Evolutionary conservation across 2,888 invertebrate genomes (phyloP).

Genomic region (Gari tellinella): DNA sequence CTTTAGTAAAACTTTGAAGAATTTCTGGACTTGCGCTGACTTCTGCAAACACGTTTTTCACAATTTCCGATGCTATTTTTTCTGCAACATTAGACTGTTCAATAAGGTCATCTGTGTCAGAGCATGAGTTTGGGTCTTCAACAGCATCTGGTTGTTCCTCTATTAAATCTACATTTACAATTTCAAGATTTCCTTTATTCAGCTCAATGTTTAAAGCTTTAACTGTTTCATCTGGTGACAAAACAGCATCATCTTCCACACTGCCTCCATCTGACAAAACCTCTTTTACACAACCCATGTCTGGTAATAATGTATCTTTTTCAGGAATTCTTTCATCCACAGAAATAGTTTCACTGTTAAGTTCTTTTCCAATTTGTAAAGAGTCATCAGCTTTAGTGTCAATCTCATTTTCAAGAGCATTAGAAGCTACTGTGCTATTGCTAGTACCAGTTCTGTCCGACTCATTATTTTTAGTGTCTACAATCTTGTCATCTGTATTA

Average conservation of each 20-base stretch:
- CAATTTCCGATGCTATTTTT: constrained; percentile 36
- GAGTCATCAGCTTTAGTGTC: not conserved
- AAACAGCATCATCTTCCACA: not conserved
- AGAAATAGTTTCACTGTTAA: not conserved
- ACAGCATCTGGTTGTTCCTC: constrained; percentile 4
- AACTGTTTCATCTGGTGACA: constrained; percentile 31
- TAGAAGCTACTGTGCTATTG: too few relatives aligned
- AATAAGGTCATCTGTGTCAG: not conserved
- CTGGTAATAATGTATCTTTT: not conserved
- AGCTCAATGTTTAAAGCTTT: constrained; percentile 43
- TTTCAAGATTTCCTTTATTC: constrained; percentile 36
- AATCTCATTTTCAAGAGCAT: not conserved
- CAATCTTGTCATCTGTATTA: not conserved
- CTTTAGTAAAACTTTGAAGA: constrained; percentile 16
- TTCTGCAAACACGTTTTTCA: constrained; percentile 33
- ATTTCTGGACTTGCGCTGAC: constrained; percentile 34
- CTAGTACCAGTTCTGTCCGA: not conserved
- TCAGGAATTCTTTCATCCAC: not conserved
- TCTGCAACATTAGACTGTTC: constrained; percentile 7
- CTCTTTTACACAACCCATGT: not conserved
- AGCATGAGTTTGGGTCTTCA: not conserved
- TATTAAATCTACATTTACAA: constrained; percentile 33
- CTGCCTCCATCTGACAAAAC: not conserved
- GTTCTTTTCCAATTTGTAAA: not conserved
- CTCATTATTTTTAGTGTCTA: constrained; percentile 4